Percentiles rank a stretch among this genome's conserved stretches.
phyloP scores from a whole-genome alignment of 2,797 vertebrate species.

The Mus spretus region DNA sequence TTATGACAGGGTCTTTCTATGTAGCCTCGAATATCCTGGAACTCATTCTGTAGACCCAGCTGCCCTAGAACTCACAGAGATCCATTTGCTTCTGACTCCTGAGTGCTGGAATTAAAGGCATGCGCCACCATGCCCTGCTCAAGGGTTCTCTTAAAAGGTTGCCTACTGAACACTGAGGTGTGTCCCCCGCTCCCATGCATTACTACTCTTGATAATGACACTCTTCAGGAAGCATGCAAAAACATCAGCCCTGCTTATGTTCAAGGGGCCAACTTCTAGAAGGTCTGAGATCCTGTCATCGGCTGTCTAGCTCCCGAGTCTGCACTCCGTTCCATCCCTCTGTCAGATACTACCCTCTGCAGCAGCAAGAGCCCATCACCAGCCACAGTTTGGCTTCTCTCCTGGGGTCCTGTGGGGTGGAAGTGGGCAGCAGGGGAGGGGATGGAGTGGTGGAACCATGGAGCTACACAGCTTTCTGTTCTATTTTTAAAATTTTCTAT shows the following conservation, averaged over 20 bases:
- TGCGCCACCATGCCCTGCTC: not conserved
- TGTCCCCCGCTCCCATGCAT: not conserved
- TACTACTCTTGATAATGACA: not conserved
- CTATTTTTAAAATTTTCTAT: not conserved
- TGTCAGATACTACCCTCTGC: not conserved
- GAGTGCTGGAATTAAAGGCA: not conserved
- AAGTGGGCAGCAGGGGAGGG: fast-evolving
- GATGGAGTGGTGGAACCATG: not conserved
- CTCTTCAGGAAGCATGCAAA: fast-evolving
- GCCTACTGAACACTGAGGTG: not conserved
- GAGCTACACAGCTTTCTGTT: not conserved
- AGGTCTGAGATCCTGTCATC: not conserved
- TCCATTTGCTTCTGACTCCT: not conserved
- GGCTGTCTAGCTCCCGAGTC: not conserved
- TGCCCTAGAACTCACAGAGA: not conserved
- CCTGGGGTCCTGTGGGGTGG: too few relatives aligned
- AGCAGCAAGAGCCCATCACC: not conserved
- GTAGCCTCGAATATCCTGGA: not conserved
- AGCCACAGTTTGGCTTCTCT: not conserved
- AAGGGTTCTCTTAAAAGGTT: not conserved
- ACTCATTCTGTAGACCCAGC: not conserved
- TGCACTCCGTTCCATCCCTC: not conserved
- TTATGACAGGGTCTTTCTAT: not conserved
- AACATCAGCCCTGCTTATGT: not conserved
- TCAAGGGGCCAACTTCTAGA: not conserved